Evolutionary conservation across 2,113 vertebrate species (phyloP).

Genomic region (Notarius lentiginosus): DNA sequence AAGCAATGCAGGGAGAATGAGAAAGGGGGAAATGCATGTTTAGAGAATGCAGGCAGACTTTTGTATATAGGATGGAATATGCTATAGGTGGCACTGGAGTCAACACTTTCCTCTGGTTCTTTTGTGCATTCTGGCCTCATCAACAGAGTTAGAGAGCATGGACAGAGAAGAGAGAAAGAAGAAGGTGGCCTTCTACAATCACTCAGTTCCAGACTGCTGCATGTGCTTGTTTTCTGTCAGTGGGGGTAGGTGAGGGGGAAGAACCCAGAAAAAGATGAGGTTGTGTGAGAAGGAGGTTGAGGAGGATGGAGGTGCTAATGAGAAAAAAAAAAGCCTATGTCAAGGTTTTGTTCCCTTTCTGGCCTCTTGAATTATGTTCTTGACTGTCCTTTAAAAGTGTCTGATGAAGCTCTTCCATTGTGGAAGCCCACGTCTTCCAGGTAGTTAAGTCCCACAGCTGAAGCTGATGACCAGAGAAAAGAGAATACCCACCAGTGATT

Average conservation of each 20-base stretch:
- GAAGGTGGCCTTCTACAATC: constrained; percentile 73
- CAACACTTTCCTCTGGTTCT: constrained; percentile 56
- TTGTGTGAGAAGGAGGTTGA: constrained; percentile 43
- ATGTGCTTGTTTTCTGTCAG: constrained; percentile 62
- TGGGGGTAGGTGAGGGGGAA: background rate
- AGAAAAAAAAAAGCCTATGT: constrained; percentile 77
- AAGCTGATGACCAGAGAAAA: constrained; percentile 16
- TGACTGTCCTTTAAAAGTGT: constrained; percentile 88
- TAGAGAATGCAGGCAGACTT: constrained; percentile 46
- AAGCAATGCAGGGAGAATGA: constrained; percentile 52
- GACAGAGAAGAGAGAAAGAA: constrained; percentile 36
- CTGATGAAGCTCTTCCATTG: constrained; percentile 80
- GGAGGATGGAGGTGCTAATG: constrained; percentile 77
- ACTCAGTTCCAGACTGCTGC: constrained; percentile 74
- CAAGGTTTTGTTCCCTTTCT: constrained; percentile 65
- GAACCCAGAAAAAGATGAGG: constrained; percentile 71
- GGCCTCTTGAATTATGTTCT: constrained; percentile 87
- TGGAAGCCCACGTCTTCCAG: constrained; percentile 68
- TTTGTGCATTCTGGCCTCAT: constrained; percentile 54
- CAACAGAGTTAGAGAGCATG: constrained; percentile 55
- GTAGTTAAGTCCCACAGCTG: constrained; percentile 17
- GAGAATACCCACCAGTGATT: constrained; percentile 80
- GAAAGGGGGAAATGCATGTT: constrained; percentile 65
- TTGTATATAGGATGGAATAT: constrained; percentile 55
- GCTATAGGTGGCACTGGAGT: constrained; percentile 68